These are phyloP conservation scores for Aurelia coerulea DNA, from an alignment of 30 jellyfish, hydroid and myxozoan genomes.

Conservation along the genomic window DNA sequence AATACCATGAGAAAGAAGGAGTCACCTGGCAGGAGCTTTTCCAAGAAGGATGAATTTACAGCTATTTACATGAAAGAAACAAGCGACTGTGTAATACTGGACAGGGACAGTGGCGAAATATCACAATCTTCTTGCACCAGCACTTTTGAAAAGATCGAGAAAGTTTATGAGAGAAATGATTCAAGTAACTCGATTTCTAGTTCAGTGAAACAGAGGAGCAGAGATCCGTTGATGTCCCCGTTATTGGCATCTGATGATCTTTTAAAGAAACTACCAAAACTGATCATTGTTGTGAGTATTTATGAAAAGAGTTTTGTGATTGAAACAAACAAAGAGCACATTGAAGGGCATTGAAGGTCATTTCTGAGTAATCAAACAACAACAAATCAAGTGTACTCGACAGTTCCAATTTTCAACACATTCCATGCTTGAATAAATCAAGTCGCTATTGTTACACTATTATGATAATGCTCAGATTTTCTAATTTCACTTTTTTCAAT, in stretches of 20 bases:
- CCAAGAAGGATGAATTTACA: conserved; percentile 6
- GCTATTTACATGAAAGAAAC: conserved; percentile 51
- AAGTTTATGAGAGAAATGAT: conserved; percentile 14
- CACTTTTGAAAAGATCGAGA: conserved; percentile 8
- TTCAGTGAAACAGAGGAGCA: conserved; percentile 36
- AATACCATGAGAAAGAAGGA: too few species aligned
- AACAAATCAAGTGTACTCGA: too few species aligned
- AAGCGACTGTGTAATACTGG: conserved; percentile 48
- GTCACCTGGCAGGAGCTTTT: too few species aligned
- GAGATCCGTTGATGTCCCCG: conserved; percentile 95
- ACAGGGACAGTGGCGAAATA: conserved; percentile 9
- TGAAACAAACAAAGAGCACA: too few species aligned
- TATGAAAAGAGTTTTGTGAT: not conserved
- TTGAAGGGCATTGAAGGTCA: too few species aligned
- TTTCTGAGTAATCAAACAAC: too few species aligned
- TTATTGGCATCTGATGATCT: conserved; percentile 83
- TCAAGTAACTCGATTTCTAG: conserved; percentile 52
- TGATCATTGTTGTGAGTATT: conserved; percentile 83
- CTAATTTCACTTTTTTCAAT: too few species aligned
- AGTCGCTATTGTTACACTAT: too few species aligned
- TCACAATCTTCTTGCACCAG: conserved; percentile 9
- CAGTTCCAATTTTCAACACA: too few species aligned
- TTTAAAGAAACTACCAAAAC: conserved; percentile 77
- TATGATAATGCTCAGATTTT: too few species aligned
- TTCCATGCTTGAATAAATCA: too few species aligned